A percentile compares a stretch with the other conserved stretches of the same genome.
phyloP scores from a whole-genome alignment of 37 sponge, comb jelly and placozoan species.

The Spongilla lacustris region DNA sequence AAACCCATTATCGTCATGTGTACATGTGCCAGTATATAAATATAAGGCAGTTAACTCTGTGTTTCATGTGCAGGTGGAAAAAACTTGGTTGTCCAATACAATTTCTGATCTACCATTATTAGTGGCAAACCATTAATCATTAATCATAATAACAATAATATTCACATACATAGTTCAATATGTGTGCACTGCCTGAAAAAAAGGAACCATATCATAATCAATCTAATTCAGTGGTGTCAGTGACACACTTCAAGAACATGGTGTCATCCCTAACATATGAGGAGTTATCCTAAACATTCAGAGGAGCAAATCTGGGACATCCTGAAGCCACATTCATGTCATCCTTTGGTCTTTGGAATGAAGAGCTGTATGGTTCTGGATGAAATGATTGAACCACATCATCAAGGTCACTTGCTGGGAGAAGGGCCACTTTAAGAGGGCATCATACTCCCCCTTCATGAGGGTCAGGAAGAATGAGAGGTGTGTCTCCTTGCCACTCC shows the following conservation, averaged over 20 bases:
- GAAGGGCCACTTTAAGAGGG: conserved; percentile 87
- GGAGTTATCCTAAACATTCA: conserved; percentile 52
- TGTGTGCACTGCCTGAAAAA: too few relatives aligned
- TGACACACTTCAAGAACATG: conserved; percentile 67
- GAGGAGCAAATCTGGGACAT: conserved; percentile 81
- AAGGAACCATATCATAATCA: too few relatives aligned
- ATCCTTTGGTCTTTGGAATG: conserved; percentile 69
- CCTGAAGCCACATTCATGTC: conserved; percentile 92
- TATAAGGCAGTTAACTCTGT: too few relatives aligned
- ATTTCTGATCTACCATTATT: too few relatives aligned
- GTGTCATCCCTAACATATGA: conserved; percentile 78
- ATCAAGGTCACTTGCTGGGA: conserved; percentile 66
- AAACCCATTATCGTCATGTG: too few relatives aligned
- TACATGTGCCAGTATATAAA: too few relatives aligned
- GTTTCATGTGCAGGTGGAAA: too few relatives aligned
- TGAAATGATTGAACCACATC: conserved; percentile 74
- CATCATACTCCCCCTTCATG: conserved; percentile 89
- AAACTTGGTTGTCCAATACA: too few relatives aligned
- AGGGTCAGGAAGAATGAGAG: conserved; percentile 84
- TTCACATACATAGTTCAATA: too few relatives aligned
- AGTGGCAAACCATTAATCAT: too few relatives aligned
- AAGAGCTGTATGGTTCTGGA: conserved; percentile 57
- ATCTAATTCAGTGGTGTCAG: conserved; percentile 39
- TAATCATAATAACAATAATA: too few relatives aligned
- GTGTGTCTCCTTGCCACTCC: conserved; percentile 70